These are phyloP conservation scores for Agelaius tricolor DNA, from an alignment of 2,113 vertebrate species.

Conservation along the genomic window DNA sequence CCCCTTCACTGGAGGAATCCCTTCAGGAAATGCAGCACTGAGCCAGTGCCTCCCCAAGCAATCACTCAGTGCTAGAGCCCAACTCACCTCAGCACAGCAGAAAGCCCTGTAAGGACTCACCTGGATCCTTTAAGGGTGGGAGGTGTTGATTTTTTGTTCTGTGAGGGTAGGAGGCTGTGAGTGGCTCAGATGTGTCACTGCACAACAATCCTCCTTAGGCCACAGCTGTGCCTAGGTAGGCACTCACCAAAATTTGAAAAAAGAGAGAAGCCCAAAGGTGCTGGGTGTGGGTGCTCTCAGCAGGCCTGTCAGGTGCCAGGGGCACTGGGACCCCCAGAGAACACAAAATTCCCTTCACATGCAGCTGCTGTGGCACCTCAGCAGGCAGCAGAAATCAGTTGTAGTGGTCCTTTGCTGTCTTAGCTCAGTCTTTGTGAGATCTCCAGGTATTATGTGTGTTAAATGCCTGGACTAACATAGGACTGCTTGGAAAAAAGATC, in stretches of 20 bases:
- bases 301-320: neutral
- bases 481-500: no score
- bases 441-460: no score
- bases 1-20: neutral
- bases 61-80: neutral
- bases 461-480: no score
- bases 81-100: neutral
- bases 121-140: neutral
- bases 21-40: neutral
- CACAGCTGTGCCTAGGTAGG: neutral
- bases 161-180: neutral
- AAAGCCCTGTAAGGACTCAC: neutral
- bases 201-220: neutral
- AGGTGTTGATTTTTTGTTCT: neutral
- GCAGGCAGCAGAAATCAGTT: neutral
- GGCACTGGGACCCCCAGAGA: neutral
- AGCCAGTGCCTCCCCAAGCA: neutral
- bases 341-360: neutral
- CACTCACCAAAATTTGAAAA: accelerated
- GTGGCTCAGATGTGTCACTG: neutral
- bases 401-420: neutral
- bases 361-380: neutral
- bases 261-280: no score
- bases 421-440: no score
- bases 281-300: neutral